phyloP scores from a whole-genome alignment of 2,113 vertebrate genomes.

The Xyrauchen texanus region DNA sequence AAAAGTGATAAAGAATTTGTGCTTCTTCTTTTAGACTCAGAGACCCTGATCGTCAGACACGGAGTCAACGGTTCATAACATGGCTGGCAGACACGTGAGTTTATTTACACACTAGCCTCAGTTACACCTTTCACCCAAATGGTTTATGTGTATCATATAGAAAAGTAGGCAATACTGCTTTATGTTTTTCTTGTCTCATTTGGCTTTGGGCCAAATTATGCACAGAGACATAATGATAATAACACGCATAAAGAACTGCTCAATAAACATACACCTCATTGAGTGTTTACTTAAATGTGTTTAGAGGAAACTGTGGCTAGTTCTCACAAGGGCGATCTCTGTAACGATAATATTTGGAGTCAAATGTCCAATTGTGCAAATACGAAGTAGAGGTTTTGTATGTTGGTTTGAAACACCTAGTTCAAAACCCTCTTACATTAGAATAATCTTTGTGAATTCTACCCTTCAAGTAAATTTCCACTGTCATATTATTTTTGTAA shows the following conservation, averaged over 20 bases:
- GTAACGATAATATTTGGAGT: too few species aligned
- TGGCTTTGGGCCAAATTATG: too few species aligned
- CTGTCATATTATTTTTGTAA: too few species aligned
- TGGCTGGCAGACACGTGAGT: conserved; percentile 93
- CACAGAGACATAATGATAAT: neutral
- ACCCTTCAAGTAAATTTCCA: too few species aligned
- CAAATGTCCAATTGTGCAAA: too few species aligned
- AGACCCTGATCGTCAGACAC: conserved; percentile 81
- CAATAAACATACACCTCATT: too few species aligned
- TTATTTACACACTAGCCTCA: neutral
- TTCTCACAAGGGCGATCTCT: too few species aligned
- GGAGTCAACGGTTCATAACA: conserved; percentile 80
- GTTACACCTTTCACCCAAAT: neutral
- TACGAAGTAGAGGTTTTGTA: too few species aligned
- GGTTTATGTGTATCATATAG: neutral
- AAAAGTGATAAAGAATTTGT: neutral
- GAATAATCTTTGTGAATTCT: too few species aligned
- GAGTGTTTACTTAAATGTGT: neutral
- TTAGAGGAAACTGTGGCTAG: too few species aligned
- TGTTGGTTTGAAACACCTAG: too few species aligned
- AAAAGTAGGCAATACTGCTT: neutral
- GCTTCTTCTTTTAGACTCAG: conserved; percentile 74
- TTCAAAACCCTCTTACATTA: too few species aligned
- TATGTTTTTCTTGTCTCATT: neutral
- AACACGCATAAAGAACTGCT: neutral